Evolutionary conservation across 1,140 invertebrate species (phyloP), one percentile per base, ranked within the genome.

Genomic region (Zaprionus africanus): DNA sequence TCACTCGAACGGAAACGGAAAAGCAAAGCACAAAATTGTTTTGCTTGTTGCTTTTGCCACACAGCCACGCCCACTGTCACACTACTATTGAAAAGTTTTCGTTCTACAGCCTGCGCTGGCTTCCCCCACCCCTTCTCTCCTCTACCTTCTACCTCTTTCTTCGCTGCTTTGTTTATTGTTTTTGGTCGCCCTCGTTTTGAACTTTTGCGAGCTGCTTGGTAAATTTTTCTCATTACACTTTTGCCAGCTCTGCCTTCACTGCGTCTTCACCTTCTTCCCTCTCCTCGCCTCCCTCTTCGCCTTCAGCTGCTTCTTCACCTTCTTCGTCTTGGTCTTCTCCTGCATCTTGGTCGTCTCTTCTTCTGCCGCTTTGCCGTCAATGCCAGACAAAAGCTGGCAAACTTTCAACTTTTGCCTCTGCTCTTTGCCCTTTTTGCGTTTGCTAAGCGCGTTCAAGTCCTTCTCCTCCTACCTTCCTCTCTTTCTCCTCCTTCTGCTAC

Each of bases 181-280:
- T 70, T 76, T 72, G 57, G 41, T 51, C 38, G 36, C 77, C 54
- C 60, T 51, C 72, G 43, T 61, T 64, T 34, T 61, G 15, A 76
- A 78, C 71, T 72, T 82, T 76, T 57, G 57, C 64, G 68, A 51
- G 60, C 51, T 51, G 59, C 61, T 36, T 73, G 58, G 64, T 56
- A 81, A 80, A 78, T 83, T 83, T 83, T 87, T 88, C 84, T 83
- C 84, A 88, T 87, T 87, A 88, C 83, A 86, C 63, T 83, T 87
- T 79, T 79, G 6, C 41, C 79, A 46, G 17, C 24, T 26, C 6
- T 28, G 7, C 43, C 28, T 41, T 28, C 22, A 22, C 54, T 22
- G n/a, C 13, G 19, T 56, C 64, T 46, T 46, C 28, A 31, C 28
- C 28, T 79, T 79, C 76, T 49, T 12, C 26, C 22, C 1, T 17